Conservation (phyloP, 2,113 vertebrate species). For the Chauna torquata region DNA sequence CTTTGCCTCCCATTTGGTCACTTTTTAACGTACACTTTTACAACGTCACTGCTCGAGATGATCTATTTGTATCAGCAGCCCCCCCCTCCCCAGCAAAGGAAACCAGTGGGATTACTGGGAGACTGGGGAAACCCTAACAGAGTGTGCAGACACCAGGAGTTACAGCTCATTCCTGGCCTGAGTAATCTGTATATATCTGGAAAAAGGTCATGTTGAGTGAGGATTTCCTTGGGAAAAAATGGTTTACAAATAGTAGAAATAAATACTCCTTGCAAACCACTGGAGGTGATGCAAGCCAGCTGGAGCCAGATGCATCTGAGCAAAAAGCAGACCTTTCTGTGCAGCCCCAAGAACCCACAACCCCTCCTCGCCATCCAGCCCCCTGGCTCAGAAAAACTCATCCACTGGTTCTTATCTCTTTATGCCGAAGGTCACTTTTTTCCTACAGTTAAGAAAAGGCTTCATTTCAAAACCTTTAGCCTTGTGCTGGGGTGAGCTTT, state of each 20-base stretch:
- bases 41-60: rapidly evolving
- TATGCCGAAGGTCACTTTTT: neutral
- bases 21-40: rapidly evolving
- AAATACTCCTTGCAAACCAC: neutral
- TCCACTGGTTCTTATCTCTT: neutral
- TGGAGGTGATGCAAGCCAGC: neutral
- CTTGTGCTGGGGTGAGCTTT: neutral
- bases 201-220: neutral
- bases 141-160: neutral
- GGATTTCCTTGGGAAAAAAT: neutral
- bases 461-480: neutral
- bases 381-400: rapidly evolving
- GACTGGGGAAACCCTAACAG: rapidly evolving
- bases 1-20: neutral
- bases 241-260: neutral
- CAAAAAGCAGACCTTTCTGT: neutral
- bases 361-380: neutral
- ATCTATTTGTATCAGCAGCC: neutral
- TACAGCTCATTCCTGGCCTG: neutral
- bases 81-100: neutral
- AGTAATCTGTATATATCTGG: neutral
- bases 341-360: neutral
- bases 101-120: neutral
- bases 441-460: rapidly evolving
- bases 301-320: neutral